Evolutionary conservation across 2,797 vertebrate genomes (phyloP), one percentile per base, ranked within the genome.

Genomic region (Peromyscus aztecus): DNA sequence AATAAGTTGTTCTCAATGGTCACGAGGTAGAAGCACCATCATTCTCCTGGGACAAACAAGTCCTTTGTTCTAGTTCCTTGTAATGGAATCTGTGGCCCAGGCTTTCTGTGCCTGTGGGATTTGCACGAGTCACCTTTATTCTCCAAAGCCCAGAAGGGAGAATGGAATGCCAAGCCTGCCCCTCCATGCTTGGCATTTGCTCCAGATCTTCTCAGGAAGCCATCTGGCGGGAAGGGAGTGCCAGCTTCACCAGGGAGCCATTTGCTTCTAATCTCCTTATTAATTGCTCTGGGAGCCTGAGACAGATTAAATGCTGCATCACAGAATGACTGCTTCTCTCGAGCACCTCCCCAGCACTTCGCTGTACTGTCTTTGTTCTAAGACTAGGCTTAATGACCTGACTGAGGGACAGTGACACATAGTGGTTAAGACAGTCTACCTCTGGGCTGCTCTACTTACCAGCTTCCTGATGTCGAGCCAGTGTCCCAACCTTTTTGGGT

Each of bases 201-300:
- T 92, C 65, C 82, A 29, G 27, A 78, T 63, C 49, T 89, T 65
- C 85, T 96, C 67, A 76, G 43, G 71, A 89, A 89, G 57, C 87
- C 87, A 89, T 76, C 87, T 76, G 71, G 55, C 0, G 13, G 84
- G 34, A 55, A 71, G 77, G 77, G 61, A 90, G 19, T 2, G 37
- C 71, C 27, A 55, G 57, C 81, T 96, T 77, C 88, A 23, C 14
- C 43, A 52, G 69, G 67, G 78, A 92, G 84, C 84, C 34, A 55
- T 97, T 97, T 95, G 73, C 71, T 71, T 88, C 81, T 24, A 88
- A 84, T 90, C 34, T 88, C 46, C 31, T 90, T 81, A 86, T 83
- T 89, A 80, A 83, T 91, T 95, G 80, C 81, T 85, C 46, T 49
- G 85, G 88, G 92, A 91, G 63, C 46, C 75, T 46, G n/a, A 43